A percentile compares a stretch with the other conserved stretches of the same genome.
Conservation (phyloP, 2,797 vertebrate genomes). For the Poeciliopsis paucimaculata region DNA sequence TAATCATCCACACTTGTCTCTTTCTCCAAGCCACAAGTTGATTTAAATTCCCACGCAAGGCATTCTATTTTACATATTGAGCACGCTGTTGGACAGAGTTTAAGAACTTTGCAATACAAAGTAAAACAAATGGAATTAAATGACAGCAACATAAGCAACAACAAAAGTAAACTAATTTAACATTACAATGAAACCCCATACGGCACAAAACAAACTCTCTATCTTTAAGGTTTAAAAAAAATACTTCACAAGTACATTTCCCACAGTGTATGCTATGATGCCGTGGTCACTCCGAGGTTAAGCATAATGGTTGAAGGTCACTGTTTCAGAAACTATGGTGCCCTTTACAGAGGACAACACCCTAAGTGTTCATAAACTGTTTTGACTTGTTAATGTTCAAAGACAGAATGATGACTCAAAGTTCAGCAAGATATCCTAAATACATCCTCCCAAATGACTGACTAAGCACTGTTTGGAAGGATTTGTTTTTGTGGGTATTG, state of each 20-base stretch:
- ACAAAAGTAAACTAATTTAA: conserved; percentile 1
- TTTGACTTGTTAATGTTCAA: conserved; percentile 28
- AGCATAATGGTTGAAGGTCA: conserved; percentile 36
- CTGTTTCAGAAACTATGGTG: conserved; percentile 44
- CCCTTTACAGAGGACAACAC: conserved; percentile 22
- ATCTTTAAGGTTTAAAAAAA: conserved; percentile 58
- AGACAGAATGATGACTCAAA: conserved; percentile 19
- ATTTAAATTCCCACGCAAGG: conserved; percentile 45
- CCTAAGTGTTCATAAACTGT: conserved; percentile 37
- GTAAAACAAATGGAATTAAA: conserved; percentile 10
- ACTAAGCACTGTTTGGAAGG: conserved; percentile 35
- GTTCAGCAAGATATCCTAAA: conserved; percentile 28
- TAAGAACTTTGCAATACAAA: conserved; percentile 9
- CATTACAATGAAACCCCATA: not conserved
- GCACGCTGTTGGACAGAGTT: conserved; percentile 14
- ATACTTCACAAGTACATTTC: conserved; percentile 11
- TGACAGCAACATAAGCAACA: not conserved
- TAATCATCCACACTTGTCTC: conserved; percentile 37
- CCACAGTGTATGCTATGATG: not conserved
- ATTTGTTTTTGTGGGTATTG: conserved; percentile 27
- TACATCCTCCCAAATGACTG: conserved; percentile 19
- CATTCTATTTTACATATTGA: conserved; percentile 15
- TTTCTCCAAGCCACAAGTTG: conserved; percentile 17
- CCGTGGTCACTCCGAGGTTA: conserved; percentile 45
- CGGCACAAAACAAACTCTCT: conserved; percentile 7